These are phyloP conservation scores for Sitophilus oryzae DNA, from an alignment of 1,140 invertebrate genomes.

Conservation along the genomic window DNA sequence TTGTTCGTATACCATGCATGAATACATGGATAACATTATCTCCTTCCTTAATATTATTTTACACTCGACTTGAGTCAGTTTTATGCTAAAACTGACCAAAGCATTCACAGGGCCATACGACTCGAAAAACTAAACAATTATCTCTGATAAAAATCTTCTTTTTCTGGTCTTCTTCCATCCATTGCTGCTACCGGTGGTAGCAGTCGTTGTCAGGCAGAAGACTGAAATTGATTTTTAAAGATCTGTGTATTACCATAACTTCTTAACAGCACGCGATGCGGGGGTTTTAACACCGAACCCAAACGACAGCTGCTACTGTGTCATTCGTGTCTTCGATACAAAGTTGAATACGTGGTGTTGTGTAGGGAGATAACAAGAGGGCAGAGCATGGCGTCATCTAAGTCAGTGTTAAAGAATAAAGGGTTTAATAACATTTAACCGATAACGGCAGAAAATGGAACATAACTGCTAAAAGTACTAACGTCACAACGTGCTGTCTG, in stretches of 20 bases:
- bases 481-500: too few species aligned
- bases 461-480: too few species aligned
- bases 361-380: too few species aligned
- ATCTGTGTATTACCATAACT: neutral
- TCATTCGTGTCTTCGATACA: too few species aligned
- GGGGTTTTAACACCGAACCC: neutral
- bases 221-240: neutral
- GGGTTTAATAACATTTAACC: too few species aligned
- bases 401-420: too few species aligned
- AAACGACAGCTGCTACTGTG: too few species aligned
- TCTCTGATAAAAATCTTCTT: neutral
- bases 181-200: too few species aligned
- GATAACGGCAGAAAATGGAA: too few species aligned
- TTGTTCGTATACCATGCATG: neutral
- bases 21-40: neutral
- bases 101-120: neutral
- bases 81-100: neutral
- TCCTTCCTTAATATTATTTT: neutral
- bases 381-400: too few species aligned
- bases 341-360: too few species aligned
- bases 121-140: neutral
- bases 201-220: too few species aligned
- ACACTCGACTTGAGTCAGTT: neutral
- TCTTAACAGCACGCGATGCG: neutral
- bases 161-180: neutral